These are phyloP conservation scores for Malacosoma neustria DNA, from an alignment of 2,888 invertebrate species.

Conservation along the genomic window DNA sequence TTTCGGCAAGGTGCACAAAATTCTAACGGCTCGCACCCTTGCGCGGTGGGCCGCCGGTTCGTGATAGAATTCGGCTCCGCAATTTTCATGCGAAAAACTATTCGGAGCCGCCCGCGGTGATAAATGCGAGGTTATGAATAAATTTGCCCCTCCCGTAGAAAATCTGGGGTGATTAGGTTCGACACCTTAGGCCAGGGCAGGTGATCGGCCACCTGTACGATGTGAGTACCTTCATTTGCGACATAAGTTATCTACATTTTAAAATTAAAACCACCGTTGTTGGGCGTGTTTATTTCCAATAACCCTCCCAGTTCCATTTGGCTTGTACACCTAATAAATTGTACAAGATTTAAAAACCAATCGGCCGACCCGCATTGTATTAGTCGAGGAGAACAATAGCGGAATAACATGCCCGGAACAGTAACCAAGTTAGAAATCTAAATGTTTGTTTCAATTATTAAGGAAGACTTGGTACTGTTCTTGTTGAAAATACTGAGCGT, in stretches of 20 bases:
- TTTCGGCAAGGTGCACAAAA: slow-evolving; percentile 64
- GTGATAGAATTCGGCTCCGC: slow-evolving; percentile 61
- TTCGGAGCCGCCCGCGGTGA: slow-evolving; percentile 49
- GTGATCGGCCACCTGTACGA: slow-evolving; percentile 34
- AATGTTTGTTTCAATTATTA: slow-evolving; percentile 43
- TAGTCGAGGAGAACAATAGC: slow-evolving; percentile 35
- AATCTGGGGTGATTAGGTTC: slow-evolving; percentile 62
- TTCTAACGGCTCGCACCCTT: slow-evolving; percentile 52
- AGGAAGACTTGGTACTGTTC: too few species aligned
- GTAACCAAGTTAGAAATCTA: slow-evolving; percentile 37
- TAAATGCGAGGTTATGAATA: slow-evolving; percentile 69
- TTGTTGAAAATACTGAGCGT: too few species aligned
- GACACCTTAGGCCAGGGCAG: slow-evolving; percentile 45
- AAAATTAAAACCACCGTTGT: slow-evolving; percentile 13
- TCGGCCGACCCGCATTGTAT: slow-evolving; percentile 20
- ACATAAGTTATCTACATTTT: slow-evolving; percentile 11
- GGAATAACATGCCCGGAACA: slow-evolving; percentile 33
- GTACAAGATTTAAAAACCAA: slow-evolving; percentile 30
- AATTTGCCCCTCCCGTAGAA: slow-evolving; percentile 50
- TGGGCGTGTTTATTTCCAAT: slow-evolving; percentile 9
- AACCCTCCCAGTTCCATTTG: slow-evolving; percentile 23
- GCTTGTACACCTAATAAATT: slow-evolving; percentile 34
- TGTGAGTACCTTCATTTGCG: slow-evolving; percentile 8
- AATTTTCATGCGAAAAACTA: slow-evolving; percentile 66
- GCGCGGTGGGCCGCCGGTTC: slow-evolving; percentile 26